phyloP scores from a whole-genome alignment of 2,113 vertebrate species.

The Pao palembangensis region DNA sequence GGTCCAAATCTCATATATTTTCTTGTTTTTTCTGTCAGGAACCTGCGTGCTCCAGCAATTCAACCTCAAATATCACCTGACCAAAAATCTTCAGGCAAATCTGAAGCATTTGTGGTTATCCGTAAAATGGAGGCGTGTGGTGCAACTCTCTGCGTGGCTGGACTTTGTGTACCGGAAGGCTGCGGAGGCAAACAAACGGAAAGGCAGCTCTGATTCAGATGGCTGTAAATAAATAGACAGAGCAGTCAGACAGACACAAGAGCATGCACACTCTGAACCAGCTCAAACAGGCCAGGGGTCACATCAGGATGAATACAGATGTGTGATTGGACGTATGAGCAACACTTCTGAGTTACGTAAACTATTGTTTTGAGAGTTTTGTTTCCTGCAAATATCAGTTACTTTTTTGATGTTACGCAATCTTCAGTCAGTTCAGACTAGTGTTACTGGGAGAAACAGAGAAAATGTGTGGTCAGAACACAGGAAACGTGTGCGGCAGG shows the following conservation, averaged over 20 bases:
- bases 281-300: too few relatives aligned
- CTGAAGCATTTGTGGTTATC: too few relatives aligned
- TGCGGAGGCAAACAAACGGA: not conserved
- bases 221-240: too few relatives aligned
- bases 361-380: not conserved
- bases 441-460: not conserved
- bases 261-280: too few relatives aligned
- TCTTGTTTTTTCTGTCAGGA: too few relatives aligned
- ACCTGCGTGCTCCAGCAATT: not conserved
- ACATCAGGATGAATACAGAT: too few relatives aligned
- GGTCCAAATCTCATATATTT: not conserved
- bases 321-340: not conserved
- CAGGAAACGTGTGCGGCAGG: not conserved
- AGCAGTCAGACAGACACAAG: not conserved
- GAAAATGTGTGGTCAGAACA: not conserved
- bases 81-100: too few relatives aligned
- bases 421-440: too few relatives aligned
- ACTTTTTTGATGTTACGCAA: not conserved
- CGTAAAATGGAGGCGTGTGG: not conserved
- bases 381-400: not conserved
- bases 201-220: too few relatives aligned
- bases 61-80: too few relatives aligned
- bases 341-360: constrained; percentile 6
- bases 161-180: constrained; percentile 12
- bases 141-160: not conserved